Conservation (phyloP, 2,113 vertebrate genomes). For the Caranx melampygus region DNA sequence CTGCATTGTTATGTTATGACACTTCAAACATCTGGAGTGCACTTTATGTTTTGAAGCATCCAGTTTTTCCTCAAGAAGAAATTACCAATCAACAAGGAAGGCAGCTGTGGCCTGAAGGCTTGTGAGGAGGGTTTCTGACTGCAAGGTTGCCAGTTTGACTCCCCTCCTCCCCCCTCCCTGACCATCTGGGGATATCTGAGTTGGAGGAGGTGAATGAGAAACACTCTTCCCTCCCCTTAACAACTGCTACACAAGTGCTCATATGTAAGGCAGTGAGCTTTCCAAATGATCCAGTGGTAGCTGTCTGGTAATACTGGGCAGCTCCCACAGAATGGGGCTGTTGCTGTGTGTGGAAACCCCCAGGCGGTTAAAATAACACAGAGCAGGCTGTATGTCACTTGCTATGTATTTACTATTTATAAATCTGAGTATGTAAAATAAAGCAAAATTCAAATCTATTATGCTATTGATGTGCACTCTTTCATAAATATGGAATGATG, state of each 20-base stretch:
- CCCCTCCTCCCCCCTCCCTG: background rate
- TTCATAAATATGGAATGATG: background rate
- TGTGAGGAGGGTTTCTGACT: constrained; percentile 54
- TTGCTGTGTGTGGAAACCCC: constrained; percentile 2
- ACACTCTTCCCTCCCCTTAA: constrained; percentile 7
- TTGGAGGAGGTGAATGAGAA: constrained; percentile 46
- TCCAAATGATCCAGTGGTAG: constrained; percentile 23
- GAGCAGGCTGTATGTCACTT: background rate
- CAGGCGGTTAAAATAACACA: background rate
- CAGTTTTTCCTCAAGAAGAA: constrained; percentile 60
- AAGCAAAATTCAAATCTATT: background rate
- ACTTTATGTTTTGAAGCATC: constrained; percentile 66
- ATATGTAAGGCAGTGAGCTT: constrained; percentile 23
- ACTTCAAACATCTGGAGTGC: constrained; percentile 76
- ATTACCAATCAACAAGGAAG: constrained; percentile 59
- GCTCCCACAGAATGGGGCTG: constrained; percentile 11
- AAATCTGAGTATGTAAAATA: background rate
- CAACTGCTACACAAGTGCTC: constrained; percentile 35
- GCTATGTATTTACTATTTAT: background rate
- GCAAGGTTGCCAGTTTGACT: constrained; percentile 75
- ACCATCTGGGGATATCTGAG: constrained; percentile 65
- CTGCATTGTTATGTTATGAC: constrained; percentile 73
- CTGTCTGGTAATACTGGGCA: constrained; percentile 21
- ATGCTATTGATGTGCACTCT: too few species aligned
- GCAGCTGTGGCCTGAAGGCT: constrained; percentile 71